A percentile compares a stretch with the other conserved stretches of the same genome.
Evolutionary conservation across 2,113 vertebrate genomes (phyloP).

Genomic region (Chaetorhynchus papuensis): DNA sequence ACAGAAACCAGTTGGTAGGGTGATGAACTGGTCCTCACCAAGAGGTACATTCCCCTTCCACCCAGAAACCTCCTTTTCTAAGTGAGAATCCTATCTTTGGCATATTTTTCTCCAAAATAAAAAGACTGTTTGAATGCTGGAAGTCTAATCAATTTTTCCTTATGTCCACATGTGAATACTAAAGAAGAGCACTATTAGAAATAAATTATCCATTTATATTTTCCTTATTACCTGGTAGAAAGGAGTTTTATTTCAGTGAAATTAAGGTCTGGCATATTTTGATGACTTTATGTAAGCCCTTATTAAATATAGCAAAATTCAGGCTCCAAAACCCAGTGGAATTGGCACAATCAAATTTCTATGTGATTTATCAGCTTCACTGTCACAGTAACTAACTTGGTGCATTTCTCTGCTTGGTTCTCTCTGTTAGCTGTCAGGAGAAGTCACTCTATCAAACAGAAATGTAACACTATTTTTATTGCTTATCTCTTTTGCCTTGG

Average conservation of each 20-base stretch:
- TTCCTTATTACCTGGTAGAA: background rate
- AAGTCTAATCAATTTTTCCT: background rate
- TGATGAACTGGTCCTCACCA: background rate
- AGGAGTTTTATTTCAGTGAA: background rate
- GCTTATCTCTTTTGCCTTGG: conserved; percentile 43
- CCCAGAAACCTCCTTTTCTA: background rate
- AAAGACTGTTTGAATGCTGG: background rate
- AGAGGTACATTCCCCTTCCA: background rate
- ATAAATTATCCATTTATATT: background rate
- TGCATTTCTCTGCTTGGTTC: background rate
- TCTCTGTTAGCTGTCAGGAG: background rate
- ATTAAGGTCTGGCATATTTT: background rate
- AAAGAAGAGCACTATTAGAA: background rate
- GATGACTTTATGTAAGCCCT: background rate
- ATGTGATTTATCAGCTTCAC: background rate
- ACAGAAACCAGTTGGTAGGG: background rate
- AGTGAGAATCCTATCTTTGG: background rate
- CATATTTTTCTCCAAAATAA: background rate
- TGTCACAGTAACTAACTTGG: background rate
- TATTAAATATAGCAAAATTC: background rate
- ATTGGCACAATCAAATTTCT: background rate
- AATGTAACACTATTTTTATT: conserved; percentile 44
- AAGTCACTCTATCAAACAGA: conserved; percentile 41
- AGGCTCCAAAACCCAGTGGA: background rate
- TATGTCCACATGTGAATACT: background rate